Percentiles rank a stretch among this genome's conserved stretches.
These are phyloP conservation scores for Pterophyllum scalare DNA, from an alignment of 2,113 vertebrate species.

Conservation along the genomic window DNA sequence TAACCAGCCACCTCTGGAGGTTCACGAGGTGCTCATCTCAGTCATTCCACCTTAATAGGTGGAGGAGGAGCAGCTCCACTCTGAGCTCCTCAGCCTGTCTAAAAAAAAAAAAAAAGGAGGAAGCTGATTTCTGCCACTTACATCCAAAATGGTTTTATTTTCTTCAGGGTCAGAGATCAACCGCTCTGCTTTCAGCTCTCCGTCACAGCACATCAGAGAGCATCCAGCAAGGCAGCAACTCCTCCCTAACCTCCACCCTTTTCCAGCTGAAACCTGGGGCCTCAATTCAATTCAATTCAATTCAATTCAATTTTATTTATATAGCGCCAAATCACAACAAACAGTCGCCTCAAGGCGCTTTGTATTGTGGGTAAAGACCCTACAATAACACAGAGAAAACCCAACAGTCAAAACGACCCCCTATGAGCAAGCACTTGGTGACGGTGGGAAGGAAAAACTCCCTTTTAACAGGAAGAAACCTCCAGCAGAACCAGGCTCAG, in stretches of 20 bases:
- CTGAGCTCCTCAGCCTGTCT: neutral
- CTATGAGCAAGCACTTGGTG: too few species aligned
- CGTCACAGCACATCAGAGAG: neutral
- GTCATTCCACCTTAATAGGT: neutral
- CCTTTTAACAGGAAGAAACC: too few species aligned
- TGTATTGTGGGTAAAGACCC: too few species aligned
- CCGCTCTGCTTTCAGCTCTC: neutral
- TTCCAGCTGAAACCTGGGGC: neutral
- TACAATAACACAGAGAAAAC: too few species aligned
- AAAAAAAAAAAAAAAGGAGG: neutral
- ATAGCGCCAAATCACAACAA: too few species aligned
- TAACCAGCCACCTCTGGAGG: neutral
- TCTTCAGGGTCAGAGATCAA: neutral
- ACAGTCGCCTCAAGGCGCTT: too few species aligned
- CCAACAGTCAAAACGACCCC: too few species aligned
- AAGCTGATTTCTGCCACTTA: fast-evolving
- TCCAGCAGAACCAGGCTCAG: too few species aligned
- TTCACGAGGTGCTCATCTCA: fast-evolving
- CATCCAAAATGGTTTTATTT: fast-evolving
- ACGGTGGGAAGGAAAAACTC: too few species aligned
- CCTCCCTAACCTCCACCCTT: neutral
- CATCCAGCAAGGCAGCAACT: neutral
- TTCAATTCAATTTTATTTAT: too few species aligned
- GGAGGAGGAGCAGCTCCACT: too few species aligned
- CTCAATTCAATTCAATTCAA: too few species aligned